Conservation (phyloP, 2,888 invertebrate genomes). For the Mesochorus sp. region DNA sequence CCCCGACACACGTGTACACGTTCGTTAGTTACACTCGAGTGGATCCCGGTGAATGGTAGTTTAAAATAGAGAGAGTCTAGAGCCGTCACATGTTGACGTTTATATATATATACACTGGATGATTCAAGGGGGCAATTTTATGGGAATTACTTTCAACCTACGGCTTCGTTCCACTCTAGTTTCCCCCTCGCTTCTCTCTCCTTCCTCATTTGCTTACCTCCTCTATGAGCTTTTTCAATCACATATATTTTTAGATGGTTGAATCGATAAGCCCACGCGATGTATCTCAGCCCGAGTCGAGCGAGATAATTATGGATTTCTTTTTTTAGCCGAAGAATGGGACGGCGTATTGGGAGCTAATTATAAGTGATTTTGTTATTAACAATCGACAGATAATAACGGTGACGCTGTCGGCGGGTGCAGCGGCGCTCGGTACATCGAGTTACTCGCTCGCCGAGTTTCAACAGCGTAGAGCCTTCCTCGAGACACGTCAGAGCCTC, state of each 20-base stretch:
- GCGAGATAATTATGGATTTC: too few species aligned
- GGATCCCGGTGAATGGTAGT: slow-evolving; percentile 76
- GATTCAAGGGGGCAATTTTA: slow-evolving; percentile 9
- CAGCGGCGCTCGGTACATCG: slow-evolving; percentile 89
- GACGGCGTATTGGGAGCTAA: too few species aligned
- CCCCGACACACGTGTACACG: slow-evolving; percentile 63
- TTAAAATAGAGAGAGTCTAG: slow-evolving; percentile 72
- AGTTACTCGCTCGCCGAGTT: slow-evolving; percentile 91
- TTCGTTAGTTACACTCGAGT: slow-evolving; percentile 76
- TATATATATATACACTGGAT: background rate
- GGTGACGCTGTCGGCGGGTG: slow-evolving; percentile 81
- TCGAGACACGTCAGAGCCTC: slow-evolving; percentile 94
- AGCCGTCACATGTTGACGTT: slow-evolving; percentile 24
- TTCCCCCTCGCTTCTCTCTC: background rate
- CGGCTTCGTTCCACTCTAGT: slow-evolving; percentile 10
- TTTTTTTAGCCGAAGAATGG: too few species aligned
- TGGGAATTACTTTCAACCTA: slow-evolving; percentile 35
- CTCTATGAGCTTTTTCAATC: too few species aligned
- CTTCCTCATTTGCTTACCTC: too few species aligned
- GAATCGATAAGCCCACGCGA: background rate
- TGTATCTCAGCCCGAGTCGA: too few species aligned
- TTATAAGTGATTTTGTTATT: too few species aligned
- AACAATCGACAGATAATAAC: slow-evolving; percentile 72
- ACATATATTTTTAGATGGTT: slow-evolving; percentile 35
- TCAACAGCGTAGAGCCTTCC: slow-evolving; percentile 93